phyloP scores from a whole-genome alignment of 1,140 invertebrate species.

The Heliconius himera region DNA sequence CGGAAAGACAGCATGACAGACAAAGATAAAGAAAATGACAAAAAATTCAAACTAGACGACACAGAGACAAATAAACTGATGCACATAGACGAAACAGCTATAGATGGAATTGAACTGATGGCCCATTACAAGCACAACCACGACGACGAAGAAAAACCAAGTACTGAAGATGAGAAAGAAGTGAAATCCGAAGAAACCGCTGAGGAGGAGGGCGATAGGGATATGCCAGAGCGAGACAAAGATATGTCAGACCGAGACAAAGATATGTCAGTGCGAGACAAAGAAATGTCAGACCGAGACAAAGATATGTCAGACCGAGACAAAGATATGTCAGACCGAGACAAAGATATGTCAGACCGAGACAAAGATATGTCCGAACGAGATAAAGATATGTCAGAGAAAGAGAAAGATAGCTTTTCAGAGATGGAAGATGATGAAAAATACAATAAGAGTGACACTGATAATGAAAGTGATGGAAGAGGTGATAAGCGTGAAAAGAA shows the following conservation, averaged over 20 bases:
- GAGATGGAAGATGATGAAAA: slow-evolving; percentile 80
- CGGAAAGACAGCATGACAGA: slow-evolving; percentile 82
- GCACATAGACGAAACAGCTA: slow-evolving; percentile 78
- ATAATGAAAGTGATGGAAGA: slow-evolving; percentile 75
- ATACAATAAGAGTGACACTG: slow-evolving; percentile 74
- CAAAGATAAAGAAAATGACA: slow-evolving; percentile 71
- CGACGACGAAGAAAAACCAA: slow-evolving; percentile 73
- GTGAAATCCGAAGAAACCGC: slow-evolving; percentile 60
- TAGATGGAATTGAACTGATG: slow-evolving; percentile 79
- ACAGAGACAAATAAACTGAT: slow-evolving; percentile 60
- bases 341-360: slow-evolving; percentile 40
- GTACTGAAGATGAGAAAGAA: slow-evolving; percentile 72
- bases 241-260: slow-evolving; percentile 48
- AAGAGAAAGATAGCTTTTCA: slow-evolving; percentile 77
- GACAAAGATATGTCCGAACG: slow-evolving; percentile 35
- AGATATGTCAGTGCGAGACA: slow-evolving; percentile 47
- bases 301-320: slow-evolving; percentile 35
- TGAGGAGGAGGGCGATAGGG: slow-evolving; percentile 59
- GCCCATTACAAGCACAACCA: slow-evolving; percentile 64
- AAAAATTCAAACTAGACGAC: slow-evolving; percentile 68
- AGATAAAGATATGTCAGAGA: slow-evolving; percentile 52
- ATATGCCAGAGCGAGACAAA: slow-evolving; percentile 45
- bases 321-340: slow-evolving; percentile 36
- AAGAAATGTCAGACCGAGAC: slow-evolving; percentile 46
- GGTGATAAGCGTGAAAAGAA: slow-evolving; percentile 55